Base-by-base conservation (phyloP, 1,140 invertebrate species). In the Pseudomyrmex dendroicus region DNA sequence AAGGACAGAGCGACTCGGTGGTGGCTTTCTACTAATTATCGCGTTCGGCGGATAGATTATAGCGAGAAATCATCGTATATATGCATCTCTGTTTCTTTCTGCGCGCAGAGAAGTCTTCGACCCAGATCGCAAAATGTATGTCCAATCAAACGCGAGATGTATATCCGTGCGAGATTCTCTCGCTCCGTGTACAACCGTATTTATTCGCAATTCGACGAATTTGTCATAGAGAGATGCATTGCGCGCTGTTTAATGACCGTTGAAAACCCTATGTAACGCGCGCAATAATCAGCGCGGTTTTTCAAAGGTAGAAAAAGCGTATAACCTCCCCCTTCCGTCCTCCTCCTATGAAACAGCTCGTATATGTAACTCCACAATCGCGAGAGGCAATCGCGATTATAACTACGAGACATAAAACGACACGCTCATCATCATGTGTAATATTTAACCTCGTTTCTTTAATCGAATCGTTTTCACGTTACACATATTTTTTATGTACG, bases 1-100 rank as follows among this genome's bases (percentile, higher is more conserved):
- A 12, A 48, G n/a, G 52, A 56, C 9, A 5, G 44, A 25, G 13
- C 9, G 8, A 48, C 17, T 46, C 17, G 17, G 7, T 48, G 7
- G n/a, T 48, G 35, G 20, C 57, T 74, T 74, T 74, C 57, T 74
- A 62, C 8, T 44, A 25, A 74, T 63, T 50, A 74, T 48, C 15
- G 20, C 44, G 57, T 2, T 9, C 9, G 35, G 2, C 20, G 48
- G 20, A 15, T 72, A 10, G 44, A 73, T 73, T 62, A 48, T 35
- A 7, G 9, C 22, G 44, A 74, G 73, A 73, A 73, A 73, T 13
- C 9, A 52, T 20, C 7, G 54, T 17, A 5, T 63, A 61, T 25
- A 13, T n/a, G 0, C 35, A 20, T 35, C 5, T 35, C 35, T 35
- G 35, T 35, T 35, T 35, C 35, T 35, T 5, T 7, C 72, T 73